Evolutionary conservation across 1,140 invertebrate species (phyloP), one percentile per base, ranked within the genome.

Genomic region (Eumaeus atala): DNA sequence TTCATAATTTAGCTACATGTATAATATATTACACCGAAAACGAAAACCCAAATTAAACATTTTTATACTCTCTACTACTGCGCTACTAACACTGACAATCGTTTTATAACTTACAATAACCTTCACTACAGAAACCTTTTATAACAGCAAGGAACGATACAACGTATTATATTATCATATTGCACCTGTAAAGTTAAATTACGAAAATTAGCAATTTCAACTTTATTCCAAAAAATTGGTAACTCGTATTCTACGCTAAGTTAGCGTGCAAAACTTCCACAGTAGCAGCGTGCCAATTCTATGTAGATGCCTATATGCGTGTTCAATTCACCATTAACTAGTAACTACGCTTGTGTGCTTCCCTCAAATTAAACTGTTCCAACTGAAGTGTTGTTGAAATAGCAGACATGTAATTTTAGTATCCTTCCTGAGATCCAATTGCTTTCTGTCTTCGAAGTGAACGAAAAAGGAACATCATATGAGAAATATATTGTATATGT

Each of bases 361-460:
- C 6, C 21, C 21, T 44, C 40, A 44, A 44, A 44, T 44, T 44
- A 44, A 44, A 44, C 40, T 44, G 40, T 44, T 44, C 40, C 14
- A 44, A 44, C 14, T 44, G 16, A 28, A 14, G 40, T 44, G 12
- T 9, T 16, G 40, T 44, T 44, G 40, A 44, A 44, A 44, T 16
- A 44, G 12, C 40, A 9, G 40, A 28, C 2, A 6, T 28, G 21
- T 28, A 28, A 28, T 6, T 28, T 28, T 6, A 28, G 21, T 28
- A 28, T 6, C 2, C 2, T 28, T 28, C 21, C 6, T 28, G 21
- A 28, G 21, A 6, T 28, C n/a, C n/a, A n/a, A 6, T 28, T 28
- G 21, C 21, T 28, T 28, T 28, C 21, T 2, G 21, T 28, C 2
- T 28, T 28, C 21, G 6, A 28, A 28, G 2, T 28, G 21, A 2